Percentiles rank a stretch among this genome's conserved stretches.
Evolutionary conservation across 2,113 vertebrate species (phyloP).

Genomic region (Ahaetulla prasina): DNA sequence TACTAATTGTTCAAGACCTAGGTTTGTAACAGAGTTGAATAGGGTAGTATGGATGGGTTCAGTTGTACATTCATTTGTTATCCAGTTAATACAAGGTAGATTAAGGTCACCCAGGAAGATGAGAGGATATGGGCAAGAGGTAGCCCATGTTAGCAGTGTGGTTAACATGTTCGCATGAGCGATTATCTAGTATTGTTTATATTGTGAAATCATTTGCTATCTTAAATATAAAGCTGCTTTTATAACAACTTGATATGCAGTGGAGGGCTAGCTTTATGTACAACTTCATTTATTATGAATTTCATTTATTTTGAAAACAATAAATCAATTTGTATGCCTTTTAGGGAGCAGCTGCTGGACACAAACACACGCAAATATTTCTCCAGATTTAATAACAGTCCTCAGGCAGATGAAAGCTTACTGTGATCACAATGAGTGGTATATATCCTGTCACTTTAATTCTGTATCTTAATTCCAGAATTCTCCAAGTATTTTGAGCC

Average conservation of each 20-base stretch:
- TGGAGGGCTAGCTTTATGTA: background rate
- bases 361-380: background rate
- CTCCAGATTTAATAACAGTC: background rate
- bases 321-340: background rate
- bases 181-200: background rate
- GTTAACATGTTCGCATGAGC: too few relatives aligned
- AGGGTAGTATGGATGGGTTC: too few relatives aligned
- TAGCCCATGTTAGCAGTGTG: too few relatives aligned
- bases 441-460: background rate
- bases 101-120: too few relatives aligned
- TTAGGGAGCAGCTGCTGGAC: background rate
- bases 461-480: background rate
- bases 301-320: background rate
- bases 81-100: too few relatives aligned
- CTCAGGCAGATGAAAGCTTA: background rate
- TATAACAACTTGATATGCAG: background rate
- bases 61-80: too few relatives aligned
- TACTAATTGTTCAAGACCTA: too few relatives aligned
- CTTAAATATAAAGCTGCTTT: background rate
- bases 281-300: background rate
- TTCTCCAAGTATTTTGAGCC: background rate
- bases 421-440: background rate
- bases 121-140: too few relatives aligned
- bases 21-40: too few relatives aligned
- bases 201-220: background rate